Base-by-base conservation (phyloP, 2,113 vertebrate genomes). In the Xenotilapia flavipinnis region DNA sequence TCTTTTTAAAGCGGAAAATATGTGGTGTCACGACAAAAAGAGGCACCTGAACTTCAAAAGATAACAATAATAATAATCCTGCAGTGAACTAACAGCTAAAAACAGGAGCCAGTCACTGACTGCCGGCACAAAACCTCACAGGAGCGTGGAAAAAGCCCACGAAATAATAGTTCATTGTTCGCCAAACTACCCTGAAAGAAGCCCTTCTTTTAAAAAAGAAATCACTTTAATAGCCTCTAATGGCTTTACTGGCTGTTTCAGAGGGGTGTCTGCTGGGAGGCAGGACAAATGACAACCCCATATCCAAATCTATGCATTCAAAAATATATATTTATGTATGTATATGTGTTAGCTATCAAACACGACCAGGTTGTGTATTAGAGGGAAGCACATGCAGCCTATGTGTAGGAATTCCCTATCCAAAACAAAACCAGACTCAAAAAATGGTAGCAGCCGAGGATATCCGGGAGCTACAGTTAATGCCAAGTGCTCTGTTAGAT, bases 401-500 rank as follows among this genome's bases (percentile, higher is more conserved):
- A 4, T 81, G 31, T 65, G 86, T 7, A 90, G 90, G 90, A 92
- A 93, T 84, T 28, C 89, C 88, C 81, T 23, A 15, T 85, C 77
- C 89, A 60, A 85, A 91, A 89, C 53, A 83, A 81, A 82, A 75
- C 38, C 13, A 80, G 42, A 49, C 42, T 62, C 17, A 5, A 21
- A 40, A 79, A 11, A 83, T 8, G 60, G 68, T 40, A 49, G 56
- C 31, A 60, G 51, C 55, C 81, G 91, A 73, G 56, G 82, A 45
- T 85, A 77, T 85, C 87, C 42, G 79, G 4, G 65, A 12, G 80
- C 38, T 62, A 55, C 58, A 86, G 79, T 75, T 49, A 79, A 45
- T 58, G 73, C 56, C 82, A 89, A 87, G 47, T 87, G 86, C 75
- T 75, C 91, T 84, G 81, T 87, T 89, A 80, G 82, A 95, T 94